Base-by-base conservation (phyloP, 2,797 vertebrate genomes). In the Bradypodion pumilum region DNA sequence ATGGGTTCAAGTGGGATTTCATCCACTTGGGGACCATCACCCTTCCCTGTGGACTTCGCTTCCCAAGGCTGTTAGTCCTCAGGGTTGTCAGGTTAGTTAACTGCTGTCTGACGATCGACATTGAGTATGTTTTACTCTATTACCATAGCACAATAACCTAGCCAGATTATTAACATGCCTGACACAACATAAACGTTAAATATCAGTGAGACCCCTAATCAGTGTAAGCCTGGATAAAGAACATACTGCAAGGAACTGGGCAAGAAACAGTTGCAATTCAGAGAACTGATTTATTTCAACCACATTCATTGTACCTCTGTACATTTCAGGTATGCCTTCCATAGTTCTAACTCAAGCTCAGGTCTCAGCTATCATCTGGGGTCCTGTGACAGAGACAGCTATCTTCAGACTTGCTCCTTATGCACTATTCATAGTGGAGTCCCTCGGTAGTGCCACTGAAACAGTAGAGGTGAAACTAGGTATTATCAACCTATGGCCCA, bases 391-490 rank as follows among this genome's bases (percentile, higher is more conserved):
- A 72, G 86, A 77, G n/a, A 52, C 73, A 75, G 63, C 80, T 82
- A 42, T 89, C 80, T 75, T 91, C 1, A 25, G 85, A 23, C 52
- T 90, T 21, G 56, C 88, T 82, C 42, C 78, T 37, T 76, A 5
- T 66, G 83, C 66, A 46, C 84, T 87, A 37, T 76, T 91, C 81
- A 87, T 84, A 90, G 87, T 66, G 66, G 81, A 86, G 77, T 19
- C 60, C 70, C 82, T 81, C 44, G 90, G 83, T 59, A 52, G 60
- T 81, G 80, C 70, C 46, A 25, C 56, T 81, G 62, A n/a, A 21
- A 21, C 60, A 35, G 74, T 87, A 70, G 68, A 12, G 76, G 86
- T n/a, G n/a, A n/a, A n/a, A n/a, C n/a, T n/a, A n/a, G n/a, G n/a
- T n/a, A n/a, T n/a, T n/a, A n/a, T n/a, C n/a, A n/a, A n/a, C n/a